These are phyloP conservation scores for Asbolus verrucosus DNA, from an alignment of 1,140 invertebrate species.

Conservation along the genomic window DNA sequence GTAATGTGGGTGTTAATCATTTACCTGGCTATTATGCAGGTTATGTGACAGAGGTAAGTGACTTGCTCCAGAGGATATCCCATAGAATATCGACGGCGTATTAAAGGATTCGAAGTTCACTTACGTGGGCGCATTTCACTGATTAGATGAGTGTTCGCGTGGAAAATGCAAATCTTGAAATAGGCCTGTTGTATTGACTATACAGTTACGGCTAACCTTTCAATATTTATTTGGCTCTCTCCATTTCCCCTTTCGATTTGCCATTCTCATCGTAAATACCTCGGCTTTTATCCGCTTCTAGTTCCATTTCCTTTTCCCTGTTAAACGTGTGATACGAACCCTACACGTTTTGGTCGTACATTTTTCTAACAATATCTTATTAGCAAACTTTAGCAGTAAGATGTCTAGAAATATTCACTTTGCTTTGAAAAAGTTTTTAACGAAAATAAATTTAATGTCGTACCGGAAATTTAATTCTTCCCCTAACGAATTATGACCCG, in stretches of 20 bases:
- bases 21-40: not conserved
- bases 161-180: constrained; percentile 33
- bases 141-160: constrained; percentile 32
- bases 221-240: constrained; percentile 38
- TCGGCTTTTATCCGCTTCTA: constrained; percentile 42
- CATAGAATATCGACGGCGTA: constrained; percentile 1
- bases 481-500: too few relatives aligned
- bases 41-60: not conserved
- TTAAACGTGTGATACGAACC: constrained; percentile 45
- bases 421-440: not conserved
- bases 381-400: constrained; percentile 44
- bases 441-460: too few relatives aligned
- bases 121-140: constrained; percentile 22
- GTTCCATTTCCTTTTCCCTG: constrained; percentile 41
- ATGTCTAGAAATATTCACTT: constrained; percentile 44
- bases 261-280: constrained; percentile 42
- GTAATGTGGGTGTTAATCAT: not conserved
- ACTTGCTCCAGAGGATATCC: not conserved
- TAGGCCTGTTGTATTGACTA: constrained; percentile 37
- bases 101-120: constrained; percentile 11
- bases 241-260: constrained; percentile 42
- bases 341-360: constrained; percentile 44
- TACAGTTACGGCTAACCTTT: constrained; percentile 39
- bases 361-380: constrained; percentile 49
- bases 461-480: too few relatives aligned